Evolutionary conservation across 1,140 invertebrate genomes (phyloP).

Genomic region (Pogonomyrmex californicus): DNA sequence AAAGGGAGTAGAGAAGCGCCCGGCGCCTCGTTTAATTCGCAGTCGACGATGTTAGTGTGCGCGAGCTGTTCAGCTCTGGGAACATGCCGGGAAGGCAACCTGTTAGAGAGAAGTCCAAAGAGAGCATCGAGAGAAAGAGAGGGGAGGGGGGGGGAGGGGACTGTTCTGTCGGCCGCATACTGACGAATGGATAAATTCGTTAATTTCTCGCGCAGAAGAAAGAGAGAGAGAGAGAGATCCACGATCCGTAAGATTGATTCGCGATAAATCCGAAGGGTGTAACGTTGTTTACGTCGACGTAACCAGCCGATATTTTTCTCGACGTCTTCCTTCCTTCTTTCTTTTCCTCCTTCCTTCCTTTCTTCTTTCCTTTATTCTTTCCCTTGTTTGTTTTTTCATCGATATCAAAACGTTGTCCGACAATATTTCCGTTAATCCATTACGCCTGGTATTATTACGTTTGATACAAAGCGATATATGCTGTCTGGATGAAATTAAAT

Average conservation of each 20-base stretch:
- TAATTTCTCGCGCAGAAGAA: slow-evolving; percentile 45
- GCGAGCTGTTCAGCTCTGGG: slow-evolving; percentile 4
- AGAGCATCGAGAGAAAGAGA: slow-evolving; percentile 13
- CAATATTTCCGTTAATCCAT: slow-evolving; percentile 45
- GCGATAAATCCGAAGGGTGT: slow-evolving; percentile 62
- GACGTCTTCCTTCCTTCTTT: background rate
- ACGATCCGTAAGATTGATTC: slow-evolving; percentile 39
- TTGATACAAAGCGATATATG: background rate
- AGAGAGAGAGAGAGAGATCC: slow-evolving; percentile 14
- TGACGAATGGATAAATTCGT: slow-evolving; percentile 66
- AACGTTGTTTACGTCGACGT: slow-evolving; percentile 48
- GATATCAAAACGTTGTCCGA: slow-evolving; percentile 7
- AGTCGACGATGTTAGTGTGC: slow-evolving; percentile 49
- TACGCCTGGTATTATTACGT: background rate
- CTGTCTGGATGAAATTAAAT: slow-evolving; percentile 25
- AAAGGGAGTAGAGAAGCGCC: slow-evolving; percentile 31
- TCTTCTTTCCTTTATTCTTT: background rate
- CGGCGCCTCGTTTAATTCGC: slow-evolving; percentile 66
- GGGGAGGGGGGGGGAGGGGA: slow-evolving; percentile 2
- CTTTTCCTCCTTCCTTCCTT: background rate
- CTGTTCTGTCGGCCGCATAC: slow-evolving; percentile 31
- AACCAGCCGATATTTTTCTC: slow-evolving; percentile 31
- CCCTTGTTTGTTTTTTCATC: background rate
- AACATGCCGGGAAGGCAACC: slow-evolving; percentile 50
- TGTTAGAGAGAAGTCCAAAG: slow-evolving; percentile 63